Evolutionary conservation across 2,888 invertebrate genomes (phyloP), one percentile per base, ranked within the genome.

Genomic region (Xylota segnis): DNA sequence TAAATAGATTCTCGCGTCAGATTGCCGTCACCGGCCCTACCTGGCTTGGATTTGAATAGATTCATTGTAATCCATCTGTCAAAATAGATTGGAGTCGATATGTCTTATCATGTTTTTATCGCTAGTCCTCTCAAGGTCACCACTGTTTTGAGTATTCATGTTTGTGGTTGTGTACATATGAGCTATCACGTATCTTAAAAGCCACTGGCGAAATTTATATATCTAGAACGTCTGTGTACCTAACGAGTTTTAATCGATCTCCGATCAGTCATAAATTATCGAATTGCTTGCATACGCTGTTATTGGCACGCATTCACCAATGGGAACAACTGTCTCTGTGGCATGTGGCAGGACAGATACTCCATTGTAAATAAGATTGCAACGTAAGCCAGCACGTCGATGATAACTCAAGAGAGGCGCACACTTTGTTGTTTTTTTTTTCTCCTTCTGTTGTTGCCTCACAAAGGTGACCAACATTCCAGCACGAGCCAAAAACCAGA

Each of bases 291-390:
- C 63, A 37, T n/a, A 18, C 32, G 40, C 37, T 74, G 43, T 40
- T 45, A 63, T 56, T 59, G 70, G 50, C 56, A 54, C 29, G 45
- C 23, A 45, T 56, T 70, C 56, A 16, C 59, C 59, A 72, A 81
- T 81, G 71, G 43, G 75, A 81, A 81, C 84, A 84, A 84, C 84
- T 84, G 84, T 75, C 84, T 45, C 16, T 66, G 23, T 71, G 84
- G 84, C 84, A 84, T 84, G 84, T 84, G 84, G 70, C 81, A 66
- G 75, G 84, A 76, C 81, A 81, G 84, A 82, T 72, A 86, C 50
- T 68, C 47, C 47, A 71, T 77, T 82, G 72, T 82, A 43, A 76
- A 72, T 47, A 76, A 72, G 47, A 86, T 70, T 29, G 27, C 27
- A 43, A 37, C 66, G 56, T 77, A 59, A 68, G 75, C 50, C 63